A percentile compares a stretch with the other conserved stretches of the same genome.
phyloP scores from a whole-genome alignment of 2,113 vertebrate genomes.

The Leptosomus discolor region DNA sequence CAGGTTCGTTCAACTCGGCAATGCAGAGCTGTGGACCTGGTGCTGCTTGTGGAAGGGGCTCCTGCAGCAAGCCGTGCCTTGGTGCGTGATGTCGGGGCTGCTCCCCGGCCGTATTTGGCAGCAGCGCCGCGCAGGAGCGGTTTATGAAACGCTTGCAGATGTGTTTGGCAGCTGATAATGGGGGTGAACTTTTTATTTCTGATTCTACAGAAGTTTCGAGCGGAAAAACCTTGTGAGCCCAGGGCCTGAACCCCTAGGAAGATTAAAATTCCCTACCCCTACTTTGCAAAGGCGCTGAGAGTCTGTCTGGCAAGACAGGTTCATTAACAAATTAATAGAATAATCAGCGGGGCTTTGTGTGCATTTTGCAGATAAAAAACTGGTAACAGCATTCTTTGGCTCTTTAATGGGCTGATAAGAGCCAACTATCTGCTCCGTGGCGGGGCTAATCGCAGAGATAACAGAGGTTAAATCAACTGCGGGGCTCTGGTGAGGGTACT shows the following conservation, averaged over 20 bases:
- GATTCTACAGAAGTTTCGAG: neutral
- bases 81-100: neutral
- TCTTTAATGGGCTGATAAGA: conserved; percentile 81
- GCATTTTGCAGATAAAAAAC: conserved; percentile 81
- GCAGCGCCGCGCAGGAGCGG: accelerated
- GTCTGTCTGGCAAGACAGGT: conserved; percentile 76
- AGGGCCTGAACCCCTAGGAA: conserved; percentile 24
- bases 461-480: conserved; percentile 74
- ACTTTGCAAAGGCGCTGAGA: conserved; percentile 39
- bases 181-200: neutral
- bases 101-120: neutral
- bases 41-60: neutral
- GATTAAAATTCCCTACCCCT: conserved; percentile 44
- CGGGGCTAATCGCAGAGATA: conserved; percentile 77
- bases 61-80: accelerated
- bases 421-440: conserved; percentile 72
- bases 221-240: neutral
- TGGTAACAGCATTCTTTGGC: conserved; percentile 80
- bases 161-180: neutral
- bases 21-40: neutral
- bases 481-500: conserved; percentile 49
- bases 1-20: too few species aligned
- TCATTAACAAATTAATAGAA: conserved; percentile 86
- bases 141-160: neutral
- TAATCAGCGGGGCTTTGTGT: conserved; percentile 83